Conservation (phyloP, 2,888 invertebrate species). For the Orthonevra nobilis region DNA sequence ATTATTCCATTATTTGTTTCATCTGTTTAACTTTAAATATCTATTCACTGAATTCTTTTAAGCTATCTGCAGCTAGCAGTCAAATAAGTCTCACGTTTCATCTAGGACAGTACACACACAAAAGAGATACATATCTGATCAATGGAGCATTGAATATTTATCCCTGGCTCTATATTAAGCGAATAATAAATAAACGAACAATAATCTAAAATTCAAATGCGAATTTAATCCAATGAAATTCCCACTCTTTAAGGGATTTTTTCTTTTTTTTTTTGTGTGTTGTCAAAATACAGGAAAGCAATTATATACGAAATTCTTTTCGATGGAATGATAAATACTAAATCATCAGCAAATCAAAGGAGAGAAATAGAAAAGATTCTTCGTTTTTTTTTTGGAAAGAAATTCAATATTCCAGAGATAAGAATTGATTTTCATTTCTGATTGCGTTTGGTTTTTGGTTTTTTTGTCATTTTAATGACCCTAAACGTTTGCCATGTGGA, state of each 20-base stretch:
- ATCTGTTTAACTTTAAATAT: constrained; percentile 13
- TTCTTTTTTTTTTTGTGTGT: no score
- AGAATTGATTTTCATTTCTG: constrained; percentile 36
- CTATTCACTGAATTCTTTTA: constrained; percentile 23
- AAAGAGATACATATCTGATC: constrained; percentile 32
- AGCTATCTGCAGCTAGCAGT: constrained; percentile 19
- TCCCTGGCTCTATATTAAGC: constrained; percentile 36
- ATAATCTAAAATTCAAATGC: constrained; percentile 55
- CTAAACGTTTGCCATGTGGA: constrained; percentile 8
- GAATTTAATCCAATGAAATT: constrained; percentile 61
- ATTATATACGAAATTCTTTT: constrained; percentile 27
- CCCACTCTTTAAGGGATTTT: constrained; percentile 15
- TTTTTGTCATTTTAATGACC: constrained; percentile 29
- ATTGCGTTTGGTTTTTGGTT: constrained; percentile 5
- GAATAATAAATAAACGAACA: constrained; percentile 34
- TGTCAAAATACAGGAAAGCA: no score
- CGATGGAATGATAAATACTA: constrained; percentile 34
- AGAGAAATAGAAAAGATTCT: constrained; percentile 16
- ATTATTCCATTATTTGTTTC: constrained; percentile 28
- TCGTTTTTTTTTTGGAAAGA: constrained; percentile 19
- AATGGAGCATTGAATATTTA: constrained; percentile 38
- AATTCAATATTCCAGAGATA: constrained; percentile 43
- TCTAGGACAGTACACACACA: constrained; percentile 7
- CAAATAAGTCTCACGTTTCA: constrained; percentile 58
- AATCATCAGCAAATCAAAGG: constrained; percentile 4